Evolutionary conservation across 92 coral and sea anemone species (phyloP).

Genomic region (Epizoanthus ramosus): DNA sequence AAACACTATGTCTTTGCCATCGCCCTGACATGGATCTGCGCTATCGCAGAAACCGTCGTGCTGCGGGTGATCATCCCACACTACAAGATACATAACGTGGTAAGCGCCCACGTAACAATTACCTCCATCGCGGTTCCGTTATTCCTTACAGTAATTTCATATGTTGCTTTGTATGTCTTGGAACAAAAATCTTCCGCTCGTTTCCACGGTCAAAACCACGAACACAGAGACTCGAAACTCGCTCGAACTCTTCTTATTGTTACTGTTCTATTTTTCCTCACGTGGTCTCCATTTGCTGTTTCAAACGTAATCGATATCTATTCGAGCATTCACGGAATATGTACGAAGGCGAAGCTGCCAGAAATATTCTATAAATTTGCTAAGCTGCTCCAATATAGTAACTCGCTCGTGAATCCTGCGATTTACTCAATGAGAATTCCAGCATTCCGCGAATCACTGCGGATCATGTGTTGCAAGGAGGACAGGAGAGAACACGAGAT

Average conservation of each 20-base stretch:
- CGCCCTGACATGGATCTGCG: slow-evolving; percentile 45
- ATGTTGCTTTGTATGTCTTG: slow-evolving; percentile 16
- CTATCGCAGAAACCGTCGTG: slow-evolving; percentile 25
- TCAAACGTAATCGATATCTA: slow-evolving; percentile 52
- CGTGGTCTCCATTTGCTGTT: slow-evolving; percentile 63
- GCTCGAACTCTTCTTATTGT: slow-evolving; percentile 55
- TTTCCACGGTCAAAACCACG: slow-evolving; percentile 31
- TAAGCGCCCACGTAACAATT: slow-evolving; percentile 47
- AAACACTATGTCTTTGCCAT: slow-evolving; percentile 44
- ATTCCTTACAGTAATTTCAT: slow-evolving; percentile 37
- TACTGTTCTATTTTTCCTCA: slow-evolving; percentile 42
- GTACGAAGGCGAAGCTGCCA: slow-evolving; percentile 13
- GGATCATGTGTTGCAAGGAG: not conserved
- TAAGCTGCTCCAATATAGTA: slow-evolving; percentile 60
- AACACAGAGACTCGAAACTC: slow-evolving; percentile 49
- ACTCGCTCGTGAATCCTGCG: slow-evolving; percentile 57
- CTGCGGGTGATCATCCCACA: slow-evolving; percentile 42
- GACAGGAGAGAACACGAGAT: not conserved
- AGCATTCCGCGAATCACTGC: slow-evolving; percentile 48
- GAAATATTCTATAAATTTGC: slow-evolving; percentile 37
- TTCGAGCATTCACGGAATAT: slow-evolving; percentile 20
- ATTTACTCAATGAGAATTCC: slow-evolving; percentile 59
- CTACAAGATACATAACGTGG: slow-evolving; percentile 21
- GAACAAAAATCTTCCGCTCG: slow-evolving; percentile 44
- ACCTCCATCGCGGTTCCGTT: slow-evolving; percentile 41